These are phyloP conservation scores for Mustela lutreola DNA, from an alignment of 2,113 vertebrate species.

Conservation along the genomic window DNA sequence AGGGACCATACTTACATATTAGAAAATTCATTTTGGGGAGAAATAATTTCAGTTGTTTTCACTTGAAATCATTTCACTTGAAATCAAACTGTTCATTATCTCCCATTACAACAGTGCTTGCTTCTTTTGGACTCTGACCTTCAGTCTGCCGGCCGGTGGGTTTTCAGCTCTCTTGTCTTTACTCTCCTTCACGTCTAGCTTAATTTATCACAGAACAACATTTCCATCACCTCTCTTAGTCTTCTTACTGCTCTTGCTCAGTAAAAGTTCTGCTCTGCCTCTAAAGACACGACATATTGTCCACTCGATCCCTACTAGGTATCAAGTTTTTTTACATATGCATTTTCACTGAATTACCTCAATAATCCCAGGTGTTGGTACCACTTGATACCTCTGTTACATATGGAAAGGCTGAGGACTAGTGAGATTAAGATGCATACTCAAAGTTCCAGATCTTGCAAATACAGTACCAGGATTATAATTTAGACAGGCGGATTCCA, in stretches of 20 bases:
- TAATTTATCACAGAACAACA: background rate
- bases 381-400: background rate
- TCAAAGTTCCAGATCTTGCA: background rate
- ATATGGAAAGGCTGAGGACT: background rate
- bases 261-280: background rate
- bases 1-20: background rate
- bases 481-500: background rate
- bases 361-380: background rate
- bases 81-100: background rate
- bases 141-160: background rate
- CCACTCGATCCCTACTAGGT: background rate
- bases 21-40: background rate
- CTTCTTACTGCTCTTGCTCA: background rate
- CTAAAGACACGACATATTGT: background rate
- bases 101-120: background rate
- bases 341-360: background rate
- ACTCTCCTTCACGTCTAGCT: background rate
- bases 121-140: background rate
- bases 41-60: background rate
- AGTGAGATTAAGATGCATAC: background rate
- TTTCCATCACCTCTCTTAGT: background rate
- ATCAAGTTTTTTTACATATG: background rate
- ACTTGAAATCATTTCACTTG: background rate
- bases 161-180: background rate
- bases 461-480: background rate